These are phyloP conservation scores for Crenuchus spilurus DNA, from an alignment of 2,797 vertebrate genomes.

Conservation along the genomic window DNA sequence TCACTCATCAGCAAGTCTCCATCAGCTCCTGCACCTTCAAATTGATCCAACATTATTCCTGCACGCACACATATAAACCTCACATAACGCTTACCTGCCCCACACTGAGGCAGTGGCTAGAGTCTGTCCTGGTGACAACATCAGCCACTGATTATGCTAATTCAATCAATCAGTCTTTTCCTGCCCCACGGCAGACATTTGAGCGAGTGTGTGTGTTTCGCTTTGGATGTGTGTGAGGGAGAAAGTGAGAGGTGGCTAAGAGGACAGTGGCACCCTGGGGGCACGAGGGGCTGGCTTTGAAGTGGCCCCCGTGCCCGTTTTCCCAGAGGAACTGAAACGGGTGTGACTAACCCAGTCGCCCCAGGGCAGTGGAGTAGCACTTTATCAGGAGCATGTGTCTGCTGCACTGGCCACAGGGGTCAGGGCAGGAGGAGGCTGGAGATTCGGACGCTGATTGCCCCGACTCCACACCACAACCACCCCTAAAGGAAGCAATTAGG, in stretches of 20 bases:
- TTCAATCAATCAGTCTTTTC: slow-evolving; percentile 81
- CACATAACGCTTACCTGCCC: slow-evolving; percentile 10
- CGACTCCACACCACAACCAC: background rate
- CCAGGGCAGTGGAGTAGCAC: slow-evolving; percentile 69
- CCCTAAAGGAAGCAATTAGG: slow-evolving; percentile 60
- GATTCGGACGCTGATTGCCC: slow-evolving; percentile 67
- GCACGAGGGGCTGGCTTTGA: slow-evolving; percentile 73
- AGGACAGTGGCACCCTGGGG: slow-evolving; percentile 78
- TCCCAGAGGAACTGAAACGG: slow-evolving; percentile 71
- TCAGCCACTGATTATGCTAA: slow-evolving; percentile 81
- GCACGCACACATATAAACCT: slow-evolving; percentile 22
- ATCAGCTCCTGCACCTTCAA: slow-evolving; percentile 63
- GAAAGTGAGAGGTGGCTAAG: slow-evolving; percentile 73
- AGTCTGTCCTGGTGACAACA: slow-evolving; percentile 77
- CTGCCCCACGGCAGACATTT: slow-evolving; percentile 65
- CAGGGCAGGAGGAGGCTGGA: slow-evolving; percentile 73
- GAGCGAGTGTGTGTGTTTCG: slow-evolving; percentile 23
- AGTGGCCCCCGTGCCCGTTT: slow-evolving; percentile 71
- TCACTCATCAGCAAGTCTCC: slow-evolving; percentile 75
- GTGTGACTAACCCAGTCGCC: slow-evolving; percentile 89
- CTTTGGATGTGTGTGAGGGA: slow-evolving; percentile 31
- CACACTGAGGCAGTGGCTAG: slow-evolving; percentile 42
- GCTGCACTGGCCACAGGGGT: slow-evolving; percentile 75
- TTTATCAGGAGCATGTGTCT: slow-evolving; percentile 98
- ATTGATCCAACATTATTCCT: slow-evolving; percentile 32